Percentiles rank a stretch among this genome's conserved stretches.
These are phyloP conservation scores for Centropus bengalensis DNA, from an alignment of 2,113 vertebrate genomes.

Conservation along the genomic window DNA sequence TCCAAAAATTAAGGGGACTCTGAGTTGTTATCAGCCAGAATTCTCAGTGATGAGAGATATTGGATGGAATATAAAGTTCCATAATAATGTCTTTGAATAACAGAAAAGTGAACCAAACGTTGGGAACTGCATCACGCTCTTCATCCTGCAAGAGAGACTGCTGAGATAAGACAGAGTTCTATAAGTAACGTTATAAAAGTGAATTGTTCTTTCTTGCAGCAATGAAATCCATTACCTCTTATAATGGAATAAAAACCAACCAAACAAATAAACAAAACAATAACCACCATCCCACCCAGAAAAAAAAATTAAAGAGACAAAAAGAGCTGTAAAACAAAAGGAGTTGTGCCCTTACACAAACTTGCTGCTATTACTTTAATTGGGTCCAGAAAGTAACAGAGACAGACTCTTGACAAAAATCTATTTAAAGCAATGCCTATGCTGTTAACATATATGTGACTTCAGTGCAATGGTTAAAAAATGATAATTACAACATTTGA, in stretches of 20 bases:
- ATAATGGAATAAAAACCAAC: not conserved
- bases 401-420: not conserved
- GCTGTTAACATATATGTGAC: not conserved
- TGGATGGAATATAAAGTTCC: not conserved
- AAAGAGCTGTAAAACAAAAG: not conserved
- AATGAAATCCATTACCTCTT: not conserved
- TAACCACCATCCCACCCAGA: too few species aligned
- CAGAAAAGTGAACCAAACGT: not conserved
- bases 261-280: not conserved
- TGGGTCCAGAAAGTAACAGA: not conserved
- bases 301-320: not conserved
- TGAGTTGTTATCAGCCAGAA: not conserved
- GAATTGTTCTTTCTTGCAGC: not conserved
- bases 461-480: not conserved
- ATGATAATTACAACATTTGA: not conserved
- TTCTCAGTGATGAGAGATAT: not conserved
- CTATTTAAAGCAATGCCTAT: not conserved
- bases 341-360: not conserved
- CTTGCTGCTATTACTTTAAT: not conserved
- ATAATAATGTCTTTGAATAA: not conserved
- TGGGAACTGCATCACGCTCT: not conserved
- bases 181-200: not conserved
- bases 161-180: not conserved
- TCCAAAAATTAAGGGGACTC: not conserved
- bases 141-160: not conserved